A percentile compares a stretch with the other conserved stretches of the same genome.
Conservation (phyloP, 2,113 vertebrate genomes). For the Lamprotornis superbus region DNA sequence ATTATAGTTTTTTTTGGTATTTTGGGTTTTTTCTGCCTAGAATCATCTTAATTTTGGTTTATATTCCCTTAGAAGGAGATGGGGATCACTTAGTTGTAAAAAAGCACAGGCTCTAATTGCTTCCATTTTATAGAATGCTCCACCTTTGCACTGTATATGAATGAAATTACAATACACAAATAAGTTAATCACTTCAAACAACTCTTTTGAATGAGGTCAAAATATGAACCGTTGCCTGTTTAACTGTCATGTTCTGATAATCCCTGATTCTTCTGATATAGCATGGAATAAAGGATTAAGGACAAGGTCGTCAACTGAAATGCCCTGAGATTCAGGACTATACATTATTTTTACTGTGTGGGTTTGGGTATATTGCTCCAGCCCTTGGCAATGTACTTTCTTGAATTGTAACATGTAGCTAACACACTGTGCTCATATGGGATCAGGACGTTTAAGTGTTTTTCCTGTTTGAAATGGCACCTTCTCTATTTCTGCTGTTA, state of each 20-base stretch:
- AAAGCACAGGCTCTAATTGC: conserved; percentile 11
- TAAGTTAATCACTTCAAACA: conserved; percentile 36
- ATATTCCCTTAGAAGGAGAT: not conserved
- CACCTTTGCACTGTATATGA: conserved; percentile 32
- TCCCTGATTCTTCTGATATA: not conserved
- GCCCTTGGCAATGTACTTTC: not conserved
- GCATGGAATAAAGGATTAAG: conserved; percentile 1
- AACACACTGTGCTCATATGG: not conserved
- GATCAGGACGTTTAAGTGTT: not conserved
- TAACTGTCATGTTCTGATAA: not conserved
- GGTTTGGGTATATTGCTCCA: not conserved
- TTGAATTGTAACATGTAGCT: not conserved
- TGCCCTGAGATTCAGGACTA: not conserved
- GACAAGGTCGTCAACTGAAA: not conserved
- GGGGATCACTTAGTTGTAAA: not conserved
- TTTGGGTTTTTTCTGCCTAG: not conserved
- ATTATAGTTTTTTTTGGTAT: not conserved
- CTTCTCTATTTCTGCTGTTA: not conserved
- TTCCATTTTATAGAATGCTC: not conserved
- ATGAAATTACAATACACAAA: conserved; percentile 38
- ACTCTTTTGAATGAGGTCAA: not conserved
- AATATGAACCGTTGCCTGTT: not conserved
- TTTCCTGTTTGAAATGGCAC: not conserved
- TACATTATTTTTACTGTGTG: not conserved
- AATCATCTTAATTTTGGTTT: conserved; percentile 34